Evolutionary conservation across 2,113 vertebrate species (phyloP).

Genomic region (Benthochromis sp.): DNA sequence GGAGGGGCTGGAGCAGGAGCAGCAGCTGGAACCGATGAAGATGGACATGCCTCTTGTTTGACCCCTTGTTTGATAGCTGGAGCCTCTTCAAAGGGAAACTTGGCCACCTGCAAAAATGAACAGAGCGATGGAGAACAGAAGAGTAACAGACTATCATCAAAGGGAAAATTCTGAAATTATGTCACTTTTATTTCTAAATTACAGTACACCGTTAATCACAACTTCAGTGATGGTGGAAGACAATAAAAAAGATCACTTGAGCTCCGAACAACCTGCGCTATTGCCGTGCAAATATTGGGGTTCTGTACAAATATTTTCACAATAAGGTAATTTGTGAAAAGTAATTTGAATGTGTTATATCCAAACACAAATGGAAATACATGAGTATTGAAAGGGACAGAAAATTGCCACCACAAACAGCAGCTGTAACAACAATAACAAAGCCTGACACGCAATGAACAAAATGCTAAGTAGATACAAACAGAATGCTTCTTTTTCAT

Average conservation of each 20-base stretch:
- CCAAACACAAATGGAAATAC: neutral
- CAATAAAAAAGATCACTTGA: neutral
- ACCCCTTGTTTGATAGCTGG: slow-evolving; percentile 61
- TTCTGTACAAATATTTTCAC: neutral
- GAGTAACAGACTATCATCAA: neutral
- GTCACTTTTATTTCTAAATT: neutral
- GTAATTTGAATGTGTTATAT: neutral
- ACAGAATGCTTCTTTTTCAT: neutral
- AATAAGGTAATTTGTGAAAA: neutral
- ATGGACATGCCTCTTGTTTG: slow-evolving; percentile 44
- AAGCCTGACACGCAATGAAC: neutral
- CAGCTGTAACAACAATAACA: neutral
- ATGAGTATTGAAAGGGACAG: neutral
- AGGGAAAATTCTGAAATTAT: neutral
- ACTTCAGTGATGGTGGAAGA: neutral
- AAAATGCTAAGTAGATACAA: neutral
- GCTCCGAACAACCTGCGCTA: neutral
- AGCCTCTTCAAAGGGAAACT: slow-evolving; percentile 87
- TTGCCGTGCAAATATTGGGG: neutral
- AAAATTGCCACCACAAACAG: neutral
- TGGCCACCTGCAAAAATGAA: slow-evolving; percentile 51
- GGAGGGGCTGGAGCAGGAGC: slow-evolving; percentile 1
- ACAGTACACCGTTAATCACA: neutral
- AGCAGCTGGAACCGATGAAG: neutral
- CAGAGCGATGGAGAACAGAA: neutral